Evolutionary conservation across 2,888 invertebrate species (phyloP), one percentile per base, ranked within the genome.

Genomic region (Pollenia angustigena): DNA sequence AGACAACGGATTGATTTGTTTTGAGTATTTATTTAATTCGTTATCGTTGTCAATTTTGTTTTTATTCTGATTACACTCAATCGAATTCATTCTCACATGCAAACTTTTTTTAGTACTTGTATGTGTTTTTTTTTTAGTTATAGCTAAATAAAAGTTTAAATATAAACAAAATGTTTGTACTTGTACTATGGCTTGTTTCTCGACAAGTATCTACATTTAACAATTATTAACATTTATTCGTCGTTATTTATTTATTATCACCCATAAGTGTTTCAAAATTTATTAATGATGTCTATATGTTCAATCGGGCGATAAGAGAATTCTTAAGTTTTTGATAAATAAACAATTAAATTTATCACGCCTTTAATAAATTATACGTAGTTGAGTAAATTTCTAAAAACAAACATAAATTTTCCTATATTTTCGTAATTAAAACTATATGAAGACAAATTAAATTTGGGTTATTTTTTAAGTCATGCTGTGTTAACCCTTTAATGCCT

Each of bases 181-280:
- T 58, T 58, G 50, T 52, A 8, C 14, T 50, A 50, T 50, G 32
- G 14, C 52, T 44, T 48, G 23, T 71, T 44, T 54, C 44, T n/a
- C 54, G 10, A 12, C 44, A 23, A 44, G 14, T 12, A 12, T 18
- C 18, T 71, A 40, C 4, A 69, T 46, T 56, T 68, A 48, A 50
- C 18, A 50, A n/a, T 52, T 64, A 60, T 69, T 79, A 58, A 79
- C 40, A 48, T 68, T 40, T 32, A 44, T 64, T 52, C 58, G 50
- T 75, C 75, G 68, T 81, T 81, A 50, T 68, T 74, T 75, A 48
- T 50, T 75, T 58, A 81, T 81, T 81, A 81, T 81, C 81, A 75
- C 50, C 32, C 9, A 50, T 58, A 44, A 71, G 18, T 18, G 18
- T 46, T 56, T 54, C 14, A 18, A 71, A 44, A 71, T 40, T 11